Evolutionary conservation across 1,140 invertebrate genomes (phyloP), one percentile per base, ranked within the genome.

Genomic region (Agrilus planipennis): DNA sequence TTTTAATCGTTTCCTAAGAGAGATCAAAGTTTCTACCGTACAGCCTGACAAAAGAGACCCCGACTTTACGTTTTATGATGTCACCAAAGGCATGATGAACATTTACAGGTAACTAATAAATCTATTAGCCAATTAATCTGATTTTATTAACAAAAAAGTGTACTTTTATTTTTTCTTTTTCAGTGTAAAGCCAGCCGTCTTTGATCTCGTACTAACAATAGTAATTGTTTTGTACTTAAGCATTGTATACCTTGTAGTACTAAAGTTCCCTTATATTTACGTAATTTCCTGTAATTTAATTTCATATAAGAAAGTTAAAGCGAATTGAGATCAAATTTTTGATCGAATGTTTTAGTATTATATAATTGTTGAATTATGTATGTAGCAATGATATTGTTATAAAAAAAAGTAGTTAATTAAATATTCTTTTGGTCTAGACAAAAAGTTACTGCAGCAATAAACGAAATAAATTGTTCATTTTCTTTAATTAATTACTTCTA

Each of bases 151-250:
- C 10, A 15, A 22, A 41, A 43, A 41, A 35, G 9, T 25, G 5
- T 36, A 28, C 5, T 17, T 21, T 18, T n/a, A 20, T 41, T 40
- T 30, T 40, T 53, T 48, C 34, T 38, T 52, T 76, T 77, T 45
- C 67, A 89, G 87, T 66, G 92, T 97, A 4, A 98, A 97, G 60
- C 93, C 93, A 47, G 92, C 93, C 17, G 78, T 96, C 30, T 98
- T 98, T 69, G 93, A 98, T 73, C 76, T 98, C 25, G 83, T 97
- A 47, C 71, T 97, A 2, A 93, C 90, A 6, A 57, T 89, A 41
- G 75, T 77, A 20, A 95, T 97, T 56, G 68, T 78, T 23, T 64
- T 75, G 6, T 98, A 97, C 61, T 69, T 97, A 31, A 72, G 71
- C 21, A 45, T 79, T 5, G 71, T 95, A 9, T 97, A 94, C 62